phyloP scores from a whole-genome alignment of 2,888 invertebrate species.

The Ochropacha duplaris region DNA sequence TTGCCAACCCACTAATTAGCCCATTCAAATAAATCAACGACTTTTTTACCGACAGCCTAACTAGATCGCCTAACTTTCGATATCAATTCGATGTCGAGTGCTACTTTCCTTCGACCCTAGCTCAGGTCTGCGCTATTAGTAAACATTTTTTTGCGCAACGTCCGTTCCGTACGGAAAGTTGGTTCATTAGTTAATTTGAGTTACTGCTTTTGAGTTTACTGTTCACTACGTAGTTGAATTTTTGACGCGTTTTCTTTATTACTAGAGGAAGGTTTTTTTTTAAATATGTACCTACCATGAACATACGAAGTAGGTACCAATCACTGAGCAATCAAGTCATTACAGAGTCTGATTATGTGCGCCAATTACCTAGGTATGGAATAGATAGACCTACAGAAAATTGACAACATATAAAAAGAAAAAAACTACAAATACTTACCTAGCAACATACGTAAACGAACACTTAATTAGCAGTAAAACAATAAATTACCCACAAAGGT shows the following conservation, averaged over 20 bases:
- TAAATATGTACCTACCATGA: too few species aligned
- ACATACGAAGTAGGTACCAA: too few species aligned
- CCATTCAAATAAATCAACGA: background rate
- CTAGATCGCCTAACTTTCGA: constrained; percentile 9
- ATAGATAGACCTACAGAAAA: too few species aligned
- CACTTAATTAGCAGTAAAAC: too few species aligned
- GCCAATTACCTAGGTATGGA: too few species aligned
- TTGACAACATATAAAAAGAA: too few species aligned
- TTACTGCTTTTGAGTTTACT: constrained; percentile 8
- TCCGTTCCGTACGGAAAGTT: constrained; percentile 37
- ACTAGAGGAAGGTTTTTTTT: too few species aligned
- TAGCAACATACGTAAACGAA: too few species aligned
- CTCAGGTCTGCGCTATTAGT: constrained; percentile 25
- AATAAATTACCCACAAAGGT: too few species aligned
- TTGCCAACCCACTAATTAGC: background rate
- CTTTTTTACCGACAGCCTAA: background rate
- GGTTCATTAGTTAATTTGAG: constrained; percentile 38
- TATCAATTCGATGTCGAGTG: constrained; percentile 13
- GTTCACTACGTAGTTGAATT: constrained; percentile 2
- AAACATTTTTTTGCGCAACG: constrained; percentile 27
- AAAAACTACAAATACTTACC: too few species aligned
- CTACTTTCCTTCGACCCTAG: constrained; percentile 2
- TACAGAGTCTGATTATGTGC: too few species aligned
- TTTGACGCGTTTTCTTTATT: background rate
- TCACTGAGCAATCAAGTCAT: too few species aligned